phyloP scores from a whole-genome alignment of 2,797 vertebrate genomes.

The Cirrhinus molitorella region DNA sequence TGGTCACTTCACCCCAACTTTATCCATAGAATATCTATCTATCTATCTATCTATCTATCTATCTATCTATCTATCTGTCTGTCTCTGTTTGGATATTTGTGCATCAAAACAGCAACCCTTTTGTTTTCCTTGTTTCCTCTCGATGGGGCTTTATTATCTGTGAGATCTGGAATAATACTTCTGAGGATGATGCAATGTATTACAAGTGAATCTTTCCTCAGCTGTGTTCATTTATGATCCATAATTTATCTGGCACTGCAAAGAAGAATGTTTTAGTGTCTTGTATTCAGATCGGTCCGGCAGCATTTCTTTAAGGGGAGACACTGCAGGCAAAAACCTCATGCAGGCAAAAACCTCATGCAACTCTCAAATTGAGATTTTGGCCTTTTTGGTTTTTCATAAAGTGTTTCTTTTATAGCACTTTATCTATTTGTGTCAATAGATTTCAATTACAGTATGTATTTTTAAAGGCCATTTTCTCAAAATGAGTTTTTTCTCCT shows the following conservation, averaged over 20 bases:
- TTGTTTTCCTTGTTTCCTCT: slow-evolving; percentile 52
- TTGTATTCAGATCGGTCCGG: not conserved
- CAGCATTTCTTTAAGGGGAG: not conserved
- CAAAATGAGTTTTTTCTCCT: no score
- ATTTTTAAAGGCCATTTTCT: no score
- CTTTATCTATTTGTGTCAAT: no score
- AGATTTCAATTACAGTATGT: no score
- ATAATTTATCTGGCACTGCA: not conserved
- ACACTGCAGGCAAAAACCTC: no score
- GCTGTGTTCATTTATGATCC: slow-evolving; percentile 18
- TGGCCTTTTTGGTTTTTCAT: no score
- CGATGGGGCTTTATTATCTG: slow-evolving; percentile 33
- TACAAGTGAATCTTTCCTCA: slow-evolving; percentile 9
- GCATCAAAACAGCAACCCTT: slow-evolving; percentile 27
- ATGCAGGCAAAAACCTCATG: no score
- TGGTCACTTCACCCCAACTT: not conserved
- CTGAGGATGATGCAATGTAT: slow-evolving; percentile 47
- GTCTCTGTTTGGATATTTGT: slow-evolving; percentile 29
- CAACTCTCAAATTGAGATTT: no score
- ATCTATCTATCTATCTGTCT: not conserved
- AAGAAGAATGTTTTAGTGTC: slow-evolving; percentile 11
- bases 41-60: no score
- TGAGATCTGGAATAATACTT: slow-evolving; percentile 53
- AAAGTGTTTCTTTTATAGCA: no score
- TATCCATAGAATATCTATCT: not conserved